Evolutionary conservation across 2,113 vertebrate genomes (phyloP).

Genomic region (Anguilla rostrata): DNA sequence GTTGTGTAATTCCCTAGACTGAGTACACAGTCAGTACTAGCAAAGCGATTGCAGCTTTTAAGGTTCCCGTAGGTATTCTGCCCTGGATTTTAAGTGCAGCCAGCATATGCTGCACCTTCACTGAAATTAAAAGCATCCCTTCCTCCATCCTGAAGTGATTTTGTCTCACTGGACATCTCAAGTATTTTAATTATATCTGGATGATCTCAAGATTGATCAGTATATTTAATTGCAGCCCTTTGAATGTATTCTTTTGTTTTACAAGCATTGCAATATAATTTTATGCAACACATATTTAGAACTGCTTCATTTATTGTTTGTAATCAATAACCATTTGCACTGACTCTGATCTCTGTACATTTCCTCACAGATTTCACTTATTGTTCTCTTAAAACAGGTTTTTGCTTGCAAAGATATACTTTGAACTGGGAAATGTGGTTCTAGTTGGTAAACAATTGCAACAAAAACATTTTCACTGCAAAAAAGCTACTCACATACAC

Average conservation of each 20-base stretch:
- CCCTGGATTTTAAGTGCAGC: neutral
- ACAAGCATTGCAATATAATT: neutral
- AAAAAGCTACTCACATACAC: no score
- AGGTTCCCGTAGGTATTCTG: neutral
- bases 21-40: conserved; percentile 2
- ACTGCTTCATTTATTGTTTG: neutral
- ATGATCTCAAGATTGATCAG: neutral
- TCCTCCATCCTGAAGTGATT: neutral
- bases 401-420: neutral
- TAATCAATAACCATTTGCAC: neutral
- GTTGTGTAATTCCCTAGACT: neutral
- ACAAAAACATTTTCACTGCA: neutral
- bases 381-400: neutral
- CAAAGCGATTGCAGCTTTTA: conserved; percentile 6
- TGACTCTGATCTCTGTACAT: neutral
- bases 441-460: neutral
- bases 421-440: neutral
- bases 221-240: neutral
- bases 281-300: neutral
- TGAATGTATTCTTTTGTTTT: neutral
- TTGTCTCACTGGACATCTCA: neutral
- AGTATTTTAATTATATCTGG: no score
- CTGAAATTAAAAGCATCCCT: neutral
- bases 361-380: neutral
- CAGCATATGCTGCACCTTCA: neutral